phyloP scores from a whole-genome alignment of 2,113 vertebrate genomes.

The rabbit (Oryctolagus cuniculus) region DNA sequence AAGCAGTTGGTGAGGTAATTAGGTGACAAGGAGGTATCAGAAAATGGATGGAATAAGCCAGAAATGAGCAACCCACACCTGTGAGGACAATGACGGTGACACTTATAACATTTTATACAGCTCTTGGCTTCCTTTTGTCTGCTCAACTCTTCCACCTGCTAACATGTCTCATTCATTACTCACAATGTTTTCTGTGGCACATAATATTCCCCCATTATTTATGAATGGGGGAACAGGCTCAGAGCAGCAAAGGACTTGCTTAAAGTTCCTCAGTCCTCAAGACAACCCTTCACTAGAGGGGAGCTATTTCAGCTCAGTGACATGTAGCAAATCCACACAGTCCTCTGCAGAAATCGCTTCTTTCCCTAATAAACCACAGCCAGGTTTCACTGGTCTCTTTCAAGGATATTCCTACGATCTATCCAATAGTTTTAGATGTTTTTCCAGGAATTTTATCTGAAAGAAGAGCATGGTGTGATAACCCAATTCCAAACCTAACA shows the following conservation, averaged over 20 bases:
- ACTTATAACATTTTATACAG: background rate
- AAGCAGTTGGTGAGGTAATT: background rate
- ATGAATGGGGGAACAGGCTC: background rate
- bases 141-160: background rate
- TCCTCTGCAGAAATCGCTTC: background rate
- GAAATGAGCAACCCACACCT: background rate
- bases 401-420: slow-evolving; percentile 60
- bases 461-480: slow-evolving; percentile 58
- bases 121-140: background rate
- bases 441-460: slow-evolving; percentile 50
- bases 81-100: background rate
- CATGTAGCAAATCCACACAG: background rate
- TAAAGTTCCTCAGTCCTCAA: background rate
- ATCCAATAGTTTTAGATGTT: background rate
- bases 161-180: background rate
- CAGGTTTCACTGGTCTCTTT: slow-evolving; percentile 25
- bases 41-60: background rate
- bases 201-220: background rate
- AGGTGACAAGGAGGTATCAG: background rate
- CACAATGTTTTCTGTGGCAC: background rate
- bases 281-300: background rate
- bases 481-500: slow-evolving; percentile 64
- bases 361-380: slow-evolving; percentile 35
- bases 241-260: background rate
- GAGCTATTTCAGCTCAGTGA: background rate